Base-by-base conservation (phyloP, 2,888 invertebrate species). In the Leptinotarsa juncta region DNA sequence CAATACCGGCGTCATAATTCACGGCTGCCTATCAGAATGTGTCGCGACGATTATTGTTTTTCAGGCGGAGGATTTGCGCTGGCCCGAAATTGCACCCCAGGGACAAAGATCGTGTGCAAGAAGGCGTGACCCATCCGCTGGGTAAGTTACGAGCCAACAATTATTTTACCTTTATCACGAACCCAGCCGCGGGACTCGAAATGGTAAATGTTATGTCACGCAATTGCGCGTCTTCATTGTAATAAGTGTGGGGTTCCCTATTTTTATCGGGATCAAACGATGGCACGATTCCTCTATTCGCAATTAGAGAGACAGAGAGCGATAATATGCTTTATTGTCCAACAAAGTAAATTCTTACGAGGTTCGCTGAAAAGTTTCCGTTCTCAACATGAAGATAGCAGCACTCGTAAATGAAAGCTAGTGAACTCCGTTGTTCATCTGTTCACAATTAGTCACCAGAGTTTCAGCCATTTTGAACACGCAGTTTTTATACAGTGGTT, bases 81-180 rank as follows among this genome's bases (percentile, higher is more conserved):
- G 66, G 76, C 77, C 79, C 71, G 75, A 80, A 80, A 82, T 81
- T 81, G 79, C 79, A 80, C 83, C 78, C 82, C 65, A 71, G 82
- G 81, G 81, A 81, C 68, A 71, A 69, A 78, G 79, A 81, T 82
- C 79, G 82, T 82, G 82, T 81, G 80, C 81, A 79, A 80, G 81
- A 74, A 82, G 82, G 82, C 82, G 82, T 82, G 82, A 82, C 81
- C 79, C 72, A 73, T 74, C 57, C 78, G 79, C 78, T 78, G 72
- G 78, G 78, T 79, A 78, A 80, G 78, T 82, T 80, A 80, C 82
- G 77, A 82, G 74, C 82, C 77, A 72, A 79, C 83, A 83, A 83
- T 83, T 83, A 83, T 83, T 83, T 81, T 80, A 81, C 81, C 80
- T 81, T 80, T 79, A 83, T 82, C 83, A 83, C 81, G 83, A 83